phyloP scores from a whole-genome alignment of 2,888 invertebrate genomes.

The Himalopsyche anomala region DNA sequence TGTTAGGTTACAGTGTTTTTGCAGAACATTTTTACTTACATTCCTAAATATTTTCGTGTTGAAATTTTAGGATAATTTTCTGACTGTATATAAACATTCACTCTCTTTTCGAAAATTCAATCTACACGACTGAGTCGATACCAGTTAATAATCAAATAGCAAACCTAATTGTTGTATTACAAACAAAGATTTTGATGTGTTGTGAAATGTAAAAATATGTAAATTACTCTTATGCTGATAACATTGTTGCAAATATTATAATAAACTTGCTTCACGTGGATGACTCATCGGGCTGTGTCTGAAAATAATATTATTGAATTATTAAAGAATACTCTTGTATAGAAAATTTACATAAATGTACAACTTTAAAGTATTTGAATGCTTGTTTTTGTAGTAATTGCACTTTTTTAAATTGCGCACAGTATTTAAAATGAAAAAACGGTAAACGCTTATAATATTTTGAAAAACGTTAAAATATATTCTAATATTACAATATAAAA shows the following conservation, averaged over 20 bases:
- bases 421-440: background rate
- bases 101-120: no score
- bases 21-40: no score
- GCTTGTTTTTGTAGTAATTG: conserved; percentile 12
- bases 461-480: no score
- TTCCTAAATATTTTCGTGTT: no score
- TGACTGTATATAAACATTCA: no score
- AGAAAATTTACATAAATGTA: background rate
- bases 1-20: no score
- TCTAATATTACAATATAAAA: no score
- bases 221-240: conserved; percentile 18
- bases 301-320: conserved; percentile 41
- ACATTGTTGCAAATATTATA: conserved; percentile 1
- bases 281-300: conserved; percentile 61
- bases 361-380: background rate
- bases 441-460: background rate
- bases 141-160: no score
- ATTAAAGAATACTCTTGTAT: conserved; percentile 13
- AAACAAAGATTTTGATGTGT: no score
- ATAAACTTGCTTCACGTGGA: conserved; percentile 45
- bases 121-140: no score
- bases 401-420: background rate
- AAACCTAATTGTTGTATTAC: no score
- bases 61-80: no score
- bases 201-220: conserved; percentile 33